Conservation (phyloP, 2,113 vertebrate species). For the Quiscalus mexicanus region DNA sequence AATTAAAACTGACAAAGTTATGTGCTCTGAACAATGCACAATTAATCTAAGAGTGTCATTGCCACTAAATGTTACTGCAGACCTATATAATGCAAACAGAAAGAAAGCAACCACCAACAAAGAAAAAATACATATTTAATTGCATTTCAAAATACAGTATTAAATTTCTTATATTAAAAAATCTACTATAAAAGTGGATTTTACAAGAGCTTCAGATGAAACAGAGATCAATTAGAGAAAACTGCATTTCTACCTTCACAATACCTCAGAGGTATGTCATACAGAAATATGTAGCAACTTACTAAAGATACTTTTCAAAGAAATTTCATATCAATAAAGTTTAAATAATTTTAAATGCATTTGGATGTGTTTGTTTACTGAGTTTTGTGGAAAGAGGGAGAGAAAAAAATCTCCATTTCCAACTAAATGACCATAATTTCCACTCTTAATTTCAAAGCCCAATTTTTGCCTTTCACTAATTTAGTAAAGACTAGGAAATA, state of each 20-base stretch:
- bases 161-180: background rate
- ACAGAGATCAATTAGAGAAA: background rate
- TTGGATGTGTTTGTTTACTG: background rate
- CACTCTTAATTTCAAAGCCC: background rate
- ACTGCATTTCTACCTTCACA: background rate
- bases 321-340: background rate
- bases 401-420: background rate
- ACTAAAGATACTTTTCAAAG: background rate
- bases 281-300: background rate
- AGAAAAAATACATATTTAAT: background rate
- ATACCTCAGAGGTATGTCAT: background rate
- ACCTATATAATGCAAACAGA: background rate
- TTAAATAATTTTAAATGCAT: background rate
- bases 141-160: background rate
- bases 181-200: background rate
- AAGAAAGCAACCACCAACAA: background rate
- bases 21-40: background rate
- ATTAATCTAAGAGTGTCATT: background rate
- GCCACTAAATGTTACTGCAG: background rate
- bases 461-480: background rate
- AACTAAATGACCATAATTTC: background rate
- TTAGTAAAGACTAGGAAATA: background rate
- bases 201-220: background rate
- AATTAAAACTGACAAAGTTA: constrained; percentile 4
- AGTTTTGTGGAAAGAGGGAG: background rate